Conservation (phyloP, 1,140 invertebrate genomes). For the Calliphora vicina region DNA sequence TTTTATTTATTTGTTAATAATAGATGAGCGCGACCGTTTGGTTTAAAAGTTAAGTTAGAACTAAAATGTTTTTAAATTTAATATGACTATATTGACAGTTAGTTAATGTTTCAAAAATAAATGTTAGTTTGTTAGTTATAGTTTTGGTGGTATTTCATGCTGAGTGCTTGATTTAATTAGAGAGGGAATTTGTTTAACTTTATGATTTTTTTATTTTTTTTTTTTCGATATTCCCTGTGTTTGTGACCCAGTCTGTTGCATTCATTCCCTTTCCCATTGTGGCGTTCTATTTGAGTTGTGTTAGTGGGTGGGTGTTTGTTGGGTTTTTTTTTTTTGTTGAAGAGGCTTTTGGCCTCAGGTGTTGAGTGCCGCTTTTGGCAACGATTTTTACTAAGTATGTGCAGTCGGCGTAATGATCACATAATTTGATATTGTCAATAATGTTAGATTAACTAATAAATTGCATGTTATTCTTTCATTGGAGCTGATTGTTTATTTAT, state of each 20-base stretch:
- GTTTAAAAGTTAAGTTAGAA: neutral
- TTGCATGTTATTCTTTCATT: slow-evolving; percentile 31
- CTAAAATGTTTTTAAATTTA: neutral
- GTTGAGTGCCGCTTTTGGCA: neutral
- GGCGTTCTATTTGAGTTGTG: neutral
- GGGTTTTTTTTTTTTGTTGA: neutral
- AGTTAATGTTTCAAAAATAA: neutral
- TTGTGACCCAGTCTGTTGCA: neutral
- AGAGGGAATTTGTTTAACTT: neutral
- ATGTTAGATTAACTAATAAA: neutral
- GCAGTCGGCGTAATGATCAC: neutral
- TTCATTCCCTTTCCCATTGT: neutral
- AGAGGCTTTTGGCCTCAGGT: neutral
- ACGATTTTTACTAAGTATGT: neutral
- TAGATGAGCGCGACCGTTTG: neutral
- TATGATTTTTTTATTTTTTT: too few relatives aligned
- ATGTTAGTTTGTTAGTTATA: neutral
- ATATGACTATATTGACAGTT: neutral
- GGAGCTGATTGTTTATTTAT: too few relatives aligned
- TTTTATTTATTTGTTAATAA: neutral
- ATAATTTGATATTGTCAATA: slow-evolving; percentile 30
- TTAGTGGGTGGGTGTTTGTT: neutral
- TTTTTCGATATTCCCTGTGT: neutral
- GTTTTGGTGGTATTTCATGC: neutral
- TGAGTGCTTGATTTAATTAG: slow-evolving; percentile 9